Evolutionary conservation across 2,113 vertebrate species (phyloP).

Genomic region (Carettochelys insculpta): DNA sequence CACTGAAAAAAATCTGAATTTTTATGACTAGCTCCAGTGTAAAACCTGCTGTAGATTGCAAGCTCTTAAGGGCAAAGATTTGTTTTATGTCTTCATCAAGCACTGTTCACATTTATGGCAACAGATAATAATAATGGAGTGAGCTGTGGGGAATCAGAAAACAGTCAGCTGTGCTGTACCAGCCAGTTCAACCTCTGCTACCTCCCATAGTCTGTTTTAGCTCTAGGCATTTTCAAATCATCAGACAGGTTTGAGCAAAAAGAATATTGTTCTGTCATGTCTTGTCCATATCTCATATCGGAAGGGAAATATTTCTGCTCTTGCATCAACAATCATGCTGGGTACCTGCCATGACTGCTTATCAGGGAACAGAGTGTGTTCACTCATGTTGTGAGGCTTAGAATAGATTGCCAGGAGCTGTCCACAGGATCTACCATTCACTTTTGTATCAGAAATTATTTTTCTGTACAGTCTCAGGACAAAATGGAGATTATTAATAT

Average conservation of each 20-base stretch:
- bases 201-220: not conserved
- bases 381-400: not conserved
- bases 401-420: not conserved
- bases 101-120: not conserved
- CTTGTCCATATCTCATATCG: accelerated
- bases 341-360: not conserved
- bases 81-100: not conserved
- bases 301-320: not conserved
- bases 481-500: not conserved
- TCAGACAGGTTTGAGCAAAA: not conserved
- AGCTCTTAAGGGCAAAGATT: not conserved
- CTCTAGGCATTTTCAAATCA: not conserved
- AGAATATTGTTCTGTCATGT: not conserved
- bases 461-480: not conserved
- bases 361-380: not conserved
- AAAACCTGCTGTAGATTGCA: not conserved
- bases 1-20: not conserved
- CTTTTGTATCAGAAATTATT: not conserved
- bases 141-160: not conserved
- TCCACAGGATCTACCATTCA: not conserved
- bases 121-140: not conserved
- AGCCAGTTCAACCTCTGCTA: not conserved
- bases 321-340: not conserved
- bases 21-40: not conserved
- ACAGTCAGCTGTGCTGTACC: not conserved